Conservation (phyloP, 2,888 invertebrate species). For the Mythimna pallens region DNA sequence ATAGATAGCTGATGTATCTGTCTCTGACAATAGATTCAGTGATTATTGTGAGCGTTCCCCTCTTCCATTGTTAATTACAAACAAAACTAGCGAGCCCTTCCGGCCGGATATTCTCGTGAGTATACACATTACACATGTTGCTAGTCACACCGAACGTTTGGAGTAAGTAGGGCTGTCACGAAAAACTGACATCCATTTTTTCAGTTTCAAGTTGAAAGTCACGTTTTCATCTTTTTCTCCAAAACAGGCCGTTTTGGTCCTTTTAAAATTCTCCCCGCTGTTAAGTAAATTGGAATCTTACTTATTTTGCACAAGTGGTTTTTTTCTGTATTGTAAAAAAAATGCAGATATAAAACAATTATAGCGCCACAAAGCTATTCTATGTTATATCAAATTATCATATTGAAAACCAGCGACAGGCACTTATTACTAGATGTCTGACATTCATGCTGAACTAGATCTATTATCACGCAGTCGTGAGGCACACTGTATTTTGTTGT, state of each 20-base stretch:
- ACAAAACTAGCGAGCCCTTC: conserved; percentile 63
- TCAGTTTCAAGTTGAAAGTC: not conserved
- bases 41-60: conserved; percentile 40
- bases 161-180: conserved; percentile 36
- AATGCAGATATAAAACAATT: too few relatives aligned
- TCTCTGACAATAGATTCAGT: conserved; percentile 28
- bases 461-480: too few relatives aligned
- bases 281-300: too few relatives aligned
- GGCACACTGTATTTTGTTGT: too few relatives aligned
- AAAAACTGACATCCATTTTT: not conserved
- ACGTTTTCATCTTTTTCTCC: not conserved
- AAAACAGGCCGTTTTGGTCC: not conserved
- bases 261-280: too few relatives aligned
- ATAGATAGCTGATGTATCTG: not conserved
- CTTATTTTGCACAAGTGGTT: too few relatives aligned
- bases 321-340: too few relatives aligned
- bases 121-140: conserved; percentile 27
- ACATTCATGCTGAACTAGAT: too few relatives aligned
- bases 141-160: conserved; percentile 42
- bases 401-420: too few relatives aligned
- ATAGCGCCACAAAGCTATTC: too few relatives aligned
- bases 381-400: too few relatives aligned
- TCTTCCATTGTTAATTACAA: conserved; percentile 64
- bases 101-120: conserved; percentile 54
- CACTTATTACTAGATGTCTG: too few relatives aligned